Conservation (phyloP, 2,113 vertebrate genomes). For the Promerops cafer region DNA sequence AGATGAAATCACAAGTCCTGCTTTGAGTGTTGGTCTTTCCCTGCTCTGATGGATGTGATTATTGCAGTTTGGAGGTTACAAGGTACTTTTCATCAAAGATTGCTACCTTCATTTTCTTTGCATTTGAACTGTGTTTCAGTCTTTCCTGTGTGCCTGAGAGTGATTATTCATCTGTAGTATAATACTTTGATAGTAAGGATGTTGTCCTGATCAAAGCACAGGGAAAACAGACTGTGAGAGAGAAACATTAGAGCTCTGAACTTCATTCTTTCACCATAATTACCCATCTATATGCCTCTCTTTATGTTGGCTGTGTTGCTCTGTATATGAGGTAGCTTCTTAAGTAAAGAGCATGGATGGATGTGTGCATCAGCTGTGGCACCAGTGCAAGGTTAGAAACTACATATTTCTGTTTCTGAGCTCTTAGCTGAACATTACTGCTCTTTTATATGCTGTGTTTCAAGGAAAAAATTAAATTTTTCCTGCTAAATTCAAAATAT, state of each 20-base stretch:
- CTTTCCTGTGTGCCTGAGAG: accelerated
- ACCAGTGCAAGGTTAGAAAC: not conserved
- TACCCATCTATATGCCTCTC: too few species aligned
- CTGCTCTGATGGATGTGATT: not conserved
- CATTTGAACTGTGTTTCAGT: not conserved
- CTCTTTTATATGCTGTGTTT: not conserved
- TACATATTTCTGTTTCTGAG: not conserved
- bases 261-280: not conserved
- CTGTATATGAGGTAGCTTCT: not conserved
- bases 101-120: not conserved
- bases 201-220: not conserved
- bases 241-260: not conserved
- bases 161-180: not conserved
- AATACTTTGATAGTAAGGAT: not conserved
- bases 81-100: not conserved
- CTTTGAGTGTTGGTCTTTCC: not conserved
- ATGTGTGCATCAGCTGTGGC: not conserved
- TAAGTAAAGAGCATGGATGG: not conserved
- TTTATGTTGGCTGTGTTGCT: not conserved
- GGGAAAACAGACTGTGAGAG: not conserved
- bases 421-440: not conserved
- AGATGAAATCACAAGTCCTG: not conserved
- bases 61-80: not conserved
- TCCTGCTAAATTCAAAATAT: not conserved
- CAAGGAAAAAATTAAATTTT: not conserved